Evolutionary conservation across 2,888 invertebrate species (phyloP), one percentile per base, ranked within the genome.

Genomic region (Cryptocheilus praepositus): DNA sequence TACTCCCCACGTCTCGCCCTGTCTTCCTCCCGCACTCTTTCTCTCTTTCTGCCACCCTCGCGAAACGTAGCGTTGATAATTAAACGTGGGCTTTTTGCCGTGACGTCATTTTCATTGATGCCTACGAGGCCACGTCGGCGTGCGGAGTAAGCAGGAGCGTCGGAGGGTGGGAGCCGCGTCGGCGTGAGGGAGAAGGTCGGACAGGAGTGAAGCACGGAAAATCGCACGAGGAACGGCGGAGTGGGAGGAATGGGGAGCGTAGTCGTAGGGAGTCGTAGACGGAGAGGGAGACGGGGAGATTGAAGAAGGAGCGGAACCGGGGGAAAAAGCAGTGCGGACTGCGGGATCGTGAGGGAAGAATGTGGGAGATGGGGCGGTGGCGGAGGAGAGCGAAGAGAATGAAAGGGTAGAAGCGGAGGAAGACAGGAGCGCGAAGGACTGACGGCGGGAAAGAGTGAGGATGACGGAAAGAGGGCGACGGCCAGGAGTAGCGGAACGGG

Each of bases 81-180:
- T 85, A 83, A 85, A 84, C 82, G 84, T 75, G 78, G 76, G 77
- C 86, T 86, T 86, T 89, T 88, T 88, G 86, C 79, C 81, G 88
- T 91, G 90, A 90, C 91, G 91, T 91, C 90, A 91, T 88, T 87
- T 89, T 89, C 90, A 90, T 90, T 91, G 90, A 90, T 90, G 90
- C 89, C 89, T 88, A 86, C 86, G 84, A 85, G 86, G 75, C 84
- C 86, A 81, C 80, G 79, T 55, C 58, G 51, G 64, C 25, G 25
- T 25, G 21, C 43, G 58, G 60, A 21, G 58, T 21, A 25, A 58
- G 21, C 13, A 15, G 53, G 21, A 53, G 25, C 13, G 52, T 15
- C 15, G 51, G 52, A 18, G 7, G 51, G 22, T 60, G 51, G 49
- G 49, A 36, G 49, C 1, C 18, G 49, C 15, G 16, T 49, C 18